These are phyloP conservation scores for Parelbella ahira DNA, from an alignment of 2,888 invertebrate genomes.

Conservation along the genomic window DNA sequence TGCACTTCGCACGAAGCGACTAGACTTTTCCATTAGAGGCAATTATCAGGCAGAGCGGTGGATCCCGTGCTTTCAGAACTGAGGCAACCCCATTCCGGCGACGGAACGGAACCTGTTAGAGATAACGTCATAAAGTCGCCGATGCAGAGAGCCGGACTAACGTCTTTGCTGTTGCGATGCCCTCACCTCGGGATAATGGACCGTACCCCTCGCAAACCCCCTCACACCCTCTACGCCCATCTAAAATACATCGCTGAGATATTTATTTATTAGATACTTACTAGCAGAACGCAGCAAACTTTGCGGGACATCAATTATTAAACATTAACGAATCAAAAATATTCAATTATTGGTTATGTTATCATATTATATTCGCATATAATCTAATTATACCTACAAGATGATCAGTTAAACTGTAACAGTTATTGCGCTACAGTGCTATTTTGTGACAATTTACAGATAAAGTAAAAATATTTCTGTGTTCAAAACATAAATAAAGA, in stretches of 20 bases:
- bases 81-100: conserved; percentile 51
- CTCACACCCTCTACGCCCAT: conserved; percentile 31
- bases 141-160: conserved; percentile 73
- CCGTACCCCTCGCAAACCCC: conserved; percentile 42
- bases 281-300: too few relatives aligned
- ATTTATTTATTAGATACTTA: too few relatives aligned
- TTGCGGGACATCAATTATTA: too few relatives aligned
- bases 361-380: too few relatives aligned
- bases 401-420: too few relatives aligned
- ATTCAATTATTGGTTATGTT: too few relatives aligned
- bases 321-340: too few relatives aligned
- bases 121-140: conserved; percentile 79
- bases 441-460: too few relatives aligned
- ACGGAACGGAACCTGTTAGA: conserved; percentile 74
- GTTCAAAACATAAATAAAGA: too few relatives aligned
- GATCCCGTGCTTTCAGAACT: conserved; percentile 58
- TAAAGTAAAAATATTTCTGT: too few relatives aligned
- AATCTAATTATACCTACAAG: too few relatives aligned
- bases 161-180: conserved; percentile 71
- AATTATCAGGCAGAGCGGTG: conserved; percentile 77
- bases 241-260: not conserved
- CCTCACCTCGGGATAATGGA: conserved; percentile 73
- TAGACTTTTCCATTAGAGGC: conserved; percentile 79
- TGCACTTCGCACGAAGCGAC: conserved; percentile 73
- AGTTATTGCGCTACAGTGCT: too few relatives aligned